These are phyloP conservation scores for Clarias magur DNA, from an alignment of 2,113 vertebrate species.

Conservation along the genomic window DNA sequence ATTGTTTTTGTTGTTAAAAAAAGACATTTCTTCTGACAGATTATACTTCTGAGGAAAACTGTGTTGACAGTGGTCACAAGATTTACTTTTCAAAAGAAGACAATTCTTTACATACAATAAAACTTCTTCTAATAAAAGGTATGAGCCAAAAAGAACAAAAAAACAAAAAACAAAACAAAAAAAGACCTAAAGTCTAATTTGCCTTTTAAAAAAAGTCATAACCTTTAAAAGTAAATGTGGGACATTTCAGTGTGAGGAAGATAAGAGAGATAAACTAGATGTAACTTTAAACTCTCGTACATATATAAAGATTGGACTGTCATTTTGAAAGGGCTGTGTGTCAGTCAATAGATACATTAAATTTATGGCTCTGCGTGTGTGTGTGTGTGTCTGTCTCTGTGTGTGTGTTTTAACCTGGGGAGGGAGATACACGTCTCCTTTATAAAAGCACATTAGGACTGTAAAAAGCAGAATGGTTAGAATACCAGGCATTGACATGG, in stretches of 20 bases:
- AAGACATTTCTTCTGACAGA: neutral
- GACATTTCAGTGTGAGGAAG: neutral
- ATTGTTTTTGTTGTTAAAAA: neutral
- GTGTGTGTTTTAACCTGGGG: conserved; percentile 71
- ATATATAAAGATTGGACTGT: neutral
- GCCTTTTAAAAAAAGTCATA: neutral
- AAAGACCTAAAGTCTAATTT: neutral
- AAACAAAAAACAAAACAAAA: neutral
- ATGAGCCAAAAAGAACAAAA: neutral
- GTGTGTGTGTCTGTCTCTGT: conserved; percentile 33
- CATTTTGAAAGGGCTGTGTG: neutral
- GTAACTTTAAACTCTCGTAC: neutral
- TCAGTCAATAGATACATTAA: conserved; percentile 53
- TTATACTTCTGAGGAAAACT: neutral
- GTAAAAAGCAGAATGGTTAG: conserved; percentile 73
- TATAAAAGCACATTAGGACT: conserved; percentile 60
- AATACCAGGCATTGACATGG: conserved; percentile 67
- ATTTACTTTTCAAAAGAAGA: too few relatives aligned
- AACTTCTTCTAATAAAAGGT: neutral
- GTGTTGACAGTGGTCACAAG: neutral
- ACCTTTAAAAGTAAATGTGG: conserved; percentile 6
- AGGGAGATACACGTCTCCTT: conserved; percentile 68
- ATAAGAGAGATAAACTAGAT: conserved; percentile 10
- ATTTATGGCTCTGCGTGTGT: conserved; percentile 16
- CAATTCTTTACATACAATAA: neutral